Conservation (phyloP, 1,140 invertebrate genomes). For the Drusus annulatus region DNA sequence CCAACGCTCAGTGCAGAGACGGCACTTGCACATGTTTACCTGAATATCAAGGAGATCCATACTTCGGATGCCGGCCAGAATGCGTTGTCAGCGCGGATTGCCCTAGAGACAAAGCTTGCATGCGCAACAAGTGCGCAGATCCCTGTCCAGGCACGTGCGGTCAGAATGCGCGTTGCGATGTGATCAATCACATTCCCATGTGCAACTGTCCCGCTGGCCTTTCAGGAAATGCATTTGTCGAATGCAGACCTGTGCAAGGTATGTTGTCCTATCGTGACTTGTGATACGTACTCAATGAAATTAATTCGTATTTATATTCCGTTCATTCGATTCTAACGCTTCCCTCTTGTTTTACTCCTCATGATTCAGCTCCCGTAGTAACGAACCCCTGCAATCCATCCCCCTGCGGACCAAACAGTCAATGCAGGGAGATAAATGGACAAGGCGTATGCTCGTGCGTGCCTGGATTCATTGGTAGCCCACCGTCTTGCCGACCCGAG, state of each 20-base stretch:
- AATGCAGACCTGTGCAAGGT: constrained; percentile 66
- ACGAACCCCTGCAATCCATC: constrained; percentile 72
- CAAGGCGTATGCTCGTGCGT: constrained; percentile 76
- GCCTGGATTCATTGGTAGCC: constrained; percentile 74
- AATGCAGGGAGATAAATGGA: constrained; percentile 74
- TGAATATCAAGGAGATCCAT: constrained; percentile 75
- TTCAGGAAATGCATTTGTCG: constrained; percentile 74
- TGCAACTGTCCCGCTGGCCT: constrained; percentile 76
- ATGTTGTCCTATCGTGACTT: not conserved
- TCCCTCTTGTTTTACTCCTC: constrained; percentile 6
- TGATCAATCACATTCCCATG: constrained; percentile 77
- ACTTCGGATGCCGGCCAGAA: constrained; percentile 79
- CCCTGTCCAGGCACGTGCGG: constrained; percentile 79
- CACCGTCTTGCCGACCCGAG: constrained; percentile 77
- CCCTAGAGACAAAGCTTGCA: constrained; percentile 75
- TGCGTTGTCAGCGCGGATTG: constrained; percentile 78
- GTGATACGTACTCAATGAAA: not conserved
- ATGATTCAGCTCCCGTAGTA: constrained; percentile 57
- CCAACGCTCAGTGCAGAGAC: constrained; percentile 77
- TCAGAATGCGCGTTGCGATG: constrained; percentile 76
- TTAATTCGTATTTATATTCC: not conserved
- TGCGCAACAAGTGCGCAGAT: constrained; percentile 79
- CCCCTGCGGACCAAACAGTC: constrained; percentile 75
- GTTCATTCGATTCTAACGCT: not conserved
- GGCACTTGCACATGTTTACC: constrained; percentile 77